These are phyloP conservation scores for Nematolebias whitei DNA, from an alignment of 2,113 vertebrate species.

Conservation along the genomic window DNA sequence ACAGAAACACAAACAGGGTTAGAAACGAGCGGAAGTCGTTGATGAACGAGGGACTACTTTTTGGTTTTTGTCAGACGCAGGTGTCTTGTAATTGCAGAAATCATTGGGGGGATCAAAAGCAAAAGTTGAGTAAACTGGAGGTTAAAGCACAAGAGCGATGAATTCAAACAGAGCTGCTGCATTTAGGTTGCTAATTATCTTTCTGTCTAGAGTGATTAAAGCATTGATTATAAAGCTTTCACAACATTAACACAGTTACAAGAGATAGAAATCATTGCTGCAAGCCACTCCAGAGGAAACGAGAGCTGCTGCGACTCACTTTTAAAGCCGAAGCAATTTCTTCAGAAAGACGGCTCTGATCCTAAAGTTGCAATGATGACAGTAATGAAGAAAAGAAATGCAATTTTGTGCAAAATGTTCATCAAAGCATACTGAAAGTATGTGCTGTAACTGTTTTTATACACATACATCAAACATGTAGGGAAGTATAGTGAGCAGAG, in stretches of 20 bases:
- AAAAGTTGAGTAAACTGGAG: background rate
- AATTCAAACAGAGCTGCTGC: slow-evolving; percentile 7
- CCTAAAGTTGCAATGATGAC: background rate
- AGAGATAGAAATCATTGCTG: slow-evolving; percentile 18
- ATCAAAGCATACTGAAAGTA: background rate
- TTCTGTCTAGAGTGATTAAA: slow-evolving; percentile 18
- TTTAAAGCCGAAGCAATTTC: background rate
- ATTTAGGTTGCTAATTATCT: slow-evolving; percentile 17
- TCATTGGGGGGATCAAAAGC: slow-evolving; percentile 4
- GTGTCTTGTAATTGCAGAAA: background rate
- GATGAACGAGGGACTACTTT: background rate
- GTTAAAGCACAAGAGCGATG: background rate
- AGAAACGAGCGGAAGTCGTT: background rate
- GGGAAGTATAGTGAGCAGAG: background rate
- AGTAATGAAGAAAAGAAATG: background rate
- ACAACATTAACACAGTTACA: slow-evolving; percentile 16
- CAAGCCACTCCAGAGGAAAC: background rate
- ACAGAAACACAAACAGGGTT: background rate
- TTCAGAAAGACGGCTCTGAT: background rate
- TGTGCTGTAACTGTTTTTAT: background rate
- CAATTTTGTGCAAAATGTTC: background rate
- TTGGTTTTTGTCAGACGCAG: background rate
- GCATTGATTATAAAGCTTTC: slow-evolving; percentile 6
- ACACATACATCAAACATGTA: background rate
- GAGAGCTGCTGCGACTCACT: slow-evolving; percentile 10